Base-by-base conservation (phyloP, 2,888 invertebrate species). In the Pilophorus perplexus region DNA sequence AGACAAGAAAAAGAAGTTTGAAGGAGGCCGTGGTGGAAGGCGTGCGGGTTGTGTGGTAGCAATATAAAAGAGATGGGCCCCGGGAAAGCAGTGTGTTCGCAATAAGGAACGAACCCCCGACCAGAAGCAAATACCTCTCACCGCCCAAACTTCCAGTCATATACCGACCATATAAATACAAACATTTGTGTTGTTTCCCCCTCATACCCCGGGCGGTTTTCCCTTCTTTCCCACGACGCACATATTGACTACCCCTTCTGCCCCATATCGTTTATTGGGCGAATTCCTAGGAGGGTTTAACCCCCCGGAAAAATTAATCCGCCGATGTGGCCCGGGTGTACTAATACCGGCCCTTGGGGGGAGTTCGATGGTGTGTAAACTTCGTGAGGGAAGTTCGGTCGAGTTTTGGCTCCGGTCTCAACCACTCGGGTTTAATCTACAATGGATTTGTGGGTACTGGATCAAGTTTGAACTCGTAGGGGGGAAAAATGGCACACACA, bases 51-150 rank as follows among this genome's bases (percentile, higher is more conserved):
- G 46, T n/a, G 46, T 46, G 46, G 46, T 18, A 46, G 46, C 46
- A 46, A 46, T 46, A n/a, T n/a, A 46, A 46, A 46, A 46, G 46
- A 46, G 46, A 46, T 46, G 46, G 46, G 46, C 5, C 12, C 2
- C n/a, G n/a, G 38, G 38, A 12, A 38, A 38, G 22, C 3, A 5
- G 44, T 23, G 46, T 46, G 46, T 46, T 46, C 46, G 46, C 46
- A 46, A 46, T 46, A 46, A 46, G 46, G n/a, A n/a, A n/a, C n/a
- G n/a, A n/a, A n/a, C n/a, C n/a, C n/a, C n/a, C n/a, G n/a, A 46
- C 46, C 46, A 46, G 46, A 46, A 46, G 46, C 46, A 46, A 46
- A 46, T 46, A 46, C 46, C 46, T 46, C 46, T n/a, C 46, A 46
- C 46, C 46, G n/a, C 46, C 46, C 46, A 2, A 46, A 18, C 46